Evolutionary conservation across 1,140 invertebrate genomes (phyloP).

Genomic region (Caerostris extrusa): DNA sequence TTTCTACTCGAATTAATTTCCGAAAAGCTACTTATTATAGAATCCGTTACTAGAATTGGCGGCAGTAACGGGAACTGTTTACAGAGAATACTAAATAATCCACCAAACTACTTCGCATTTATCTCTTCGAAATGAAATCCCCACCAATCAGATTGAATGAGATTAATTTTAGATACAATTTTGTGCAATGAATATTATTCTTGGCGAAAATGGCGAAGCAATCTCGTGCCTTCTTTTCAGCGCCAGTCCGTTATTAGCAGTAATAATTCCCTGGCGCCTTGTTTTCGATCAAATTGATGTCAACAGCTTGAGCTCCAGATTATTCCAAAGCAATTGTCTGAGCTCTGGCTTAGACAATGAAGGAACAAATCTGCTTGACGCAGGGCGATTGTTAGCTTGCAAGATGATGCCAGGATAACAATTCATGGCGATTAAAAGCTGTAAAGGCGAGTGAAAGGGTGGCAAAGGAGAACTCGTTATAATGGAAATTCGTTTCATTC

Average conservation of each 20-base stretch:
- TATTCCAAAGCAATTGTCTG: slow-evolving; percentile 30
- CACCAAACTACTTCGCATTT: neutral
- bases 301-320: neutral
- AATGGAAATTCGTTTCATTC: slow-evolving; percentile 18
- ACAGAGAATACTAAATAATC: neutral
- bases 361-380: neutral
- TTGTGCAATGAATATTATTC: neutral
- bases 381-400: neutral
- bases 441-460: neutral
- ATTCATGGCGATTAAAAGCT: slow-evolving; percentile 3
- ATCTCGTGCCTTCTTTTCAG: neutral
- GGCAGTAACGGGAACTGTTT: neutral
- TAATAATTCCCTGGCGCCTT: neutral
- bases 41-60: neutral
- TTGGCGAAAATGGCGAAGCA: neutral
- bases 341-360: neutral
- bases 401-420: neutral
- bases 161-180: slow-evolving; percentile 25
- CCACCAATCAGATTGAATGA: slow-evolving; percentile 2
- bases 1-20: slow-evolving; percentile 14
- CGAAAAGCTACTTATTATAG: neutral
- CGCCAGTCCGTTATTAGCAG: neutral
- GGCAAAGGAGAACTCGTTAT: neutral
- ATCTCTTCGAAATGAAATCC: neutral
- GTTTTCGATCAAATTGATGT: slow-evolving; percentile 41